Base-by-base conservation (phyloP, 2,797 vertebrate species). In the Syngnathus rostellatus region DNA sequence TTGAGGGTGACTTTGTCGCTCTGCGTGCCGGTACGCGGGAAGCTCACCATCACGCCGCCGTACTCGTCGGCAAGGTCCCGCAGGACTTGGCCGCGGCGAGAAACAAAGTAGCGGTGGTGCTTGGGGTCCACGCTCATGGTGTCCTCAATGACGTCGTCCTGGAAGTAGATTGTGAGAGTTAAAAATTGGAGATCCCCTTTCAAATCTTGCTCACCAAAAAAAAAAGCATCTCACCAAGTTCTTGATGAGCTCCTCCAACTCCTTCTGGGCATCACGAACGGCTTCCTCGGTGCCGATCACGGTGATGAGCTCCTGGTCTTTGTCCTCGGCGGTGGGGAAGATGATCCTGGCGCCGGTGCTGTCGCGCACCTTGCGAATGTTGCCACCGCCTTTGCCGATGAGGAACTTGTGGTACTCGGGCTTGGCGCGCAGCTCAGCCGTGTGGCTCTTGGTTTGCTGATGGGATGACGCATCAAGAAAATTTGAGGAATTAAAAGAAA, bases 341-440 rank as follows among this genome's bases (percentile, higher is more conserved):
- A 99, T 97, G 68, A 99, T 94, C 71, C 97, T 93, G 65, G 97
- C 96, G 0, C 97, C 97, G 0, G 97, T 99, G 88, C 87, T 96
- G 82, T 99, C 97, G 0, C 97, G 94, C 71, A 99, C 97, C 80
- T 97, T 98, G 19, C 95, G 94, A 80, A 99, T 99, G 85, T 98
- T 99, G 77, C 92, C 94, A 0, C 97, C 97, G 4, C 97, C 97
- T 78, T 98, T 98, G 25, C 97, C 97, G 0, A 99, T 99, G 50
- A 99, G 93, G 89, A 99, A 99, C 78, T 98, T 99, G 90, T 99
- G 97, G 82, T 99, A 99, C 67, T 99, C 97, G 0, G 97, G 95
- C 81, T 99, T 99, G 54, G 97, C 97, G 6, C 91, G 93, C 70
- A 99, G 90, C 85, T 99, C 97, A 0, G 92, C 94, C 0, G 96